Evolutionary conservation across 2,113 vertebrate genomes (phyloP), one percentile per base, ranked within the genome.

Genomic region (Polyodon spathula): DNA sequence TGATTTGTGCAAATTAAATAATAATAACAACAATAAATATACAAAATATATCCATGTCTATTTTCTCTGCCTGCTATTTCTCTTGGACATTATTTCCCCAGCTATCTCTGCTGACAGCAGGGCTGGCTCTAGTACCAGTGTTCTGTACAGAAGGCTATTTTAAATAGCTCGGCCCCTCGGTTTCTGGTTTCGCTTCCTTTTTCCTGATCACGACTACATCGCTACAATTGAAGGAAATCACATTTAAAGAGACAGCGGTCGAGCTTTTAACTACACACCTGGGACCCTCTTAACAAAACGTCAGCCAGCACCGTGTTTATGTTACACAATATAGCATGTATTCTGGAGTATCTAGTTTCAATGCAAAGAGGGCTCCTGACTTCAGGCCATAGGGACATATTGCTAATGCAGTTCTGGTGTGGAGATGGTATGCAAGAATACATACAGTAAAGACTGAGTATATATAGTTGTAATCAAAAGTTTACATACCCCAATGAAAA

Each of bases 201-300:
- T 98, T 96, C 95, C 95, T 97, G 92, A 90, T 93, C 93, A 89
- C 93, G 90, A 91, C 89, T 88, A 81, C 87, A 89, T 90, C n/a
- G n/a, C n/a, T 89, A 97, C 94, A 95, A 97, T 97, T 82, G 88
- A 89, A 92, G 95, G 95, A 96, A 98, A 96, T 89, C 79, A 86
- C 86, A 84, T 90, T 96, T 94, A 93, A 92, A 92, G 92, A 84
- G 88, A 88, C 92, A 91, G 92, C 80, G 82, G 77, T 86, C 80
- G 78, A 8, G 62, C 67, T 76, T 78, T 72, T 37, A 27, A 55
- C n/a, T 12, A 53, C 64, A 38, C 27, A 17, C 48, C 10, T 17
- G 50, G 6, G 63, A 4, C 66, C 61, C 53, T 66, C 63, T 58
- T 62, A 3, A 61, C 56, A 59, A 51, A 59, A 68, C 81, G 80